A percentile compares a stretch with the other conserved stretches of the same genome.
These are phyloP conservation scores for Beris chalybata DNA, from an alignment of 2,888 invertebrate genomes.

Conservation along the genomic window DNA sequence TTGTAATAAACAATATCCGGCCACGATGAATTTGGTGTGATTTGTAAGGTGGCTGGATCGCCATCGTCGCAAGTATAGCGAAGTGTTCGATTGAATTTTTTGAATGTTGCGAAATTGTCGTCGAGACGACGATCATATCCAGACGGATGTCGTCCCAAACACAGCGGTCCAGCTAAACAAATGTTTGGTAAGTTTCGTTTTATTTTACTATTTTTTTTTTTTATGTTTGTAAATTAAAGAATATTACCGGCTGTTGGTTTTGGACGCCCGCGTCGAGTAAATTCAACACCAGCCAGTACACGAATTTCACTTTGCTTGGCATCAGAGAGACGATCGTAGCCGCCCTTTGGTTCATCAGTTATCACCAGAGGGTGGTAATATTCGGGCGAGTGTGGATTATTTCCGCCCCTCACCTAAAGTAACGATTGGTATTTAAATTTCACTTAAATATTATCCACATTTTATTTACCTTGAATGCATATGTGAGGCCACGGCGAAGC, in stretches of 20 bases:
- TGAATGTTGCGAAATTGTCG: conserved; percentile 76
- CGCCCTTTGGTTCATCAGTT: conserved; percentile 82
- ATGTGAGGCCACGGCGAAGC: conserved; percentile 80
- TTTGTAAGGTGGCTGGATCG: conserved; percentile 71
- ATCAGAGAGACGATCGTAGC: conserved; percentile 73
- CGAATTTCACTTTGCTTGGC: conserved; percentile 70
- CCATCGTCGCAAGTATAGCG: conserved; percentile 69
- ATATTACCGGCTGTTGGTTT: conserved; percentile 70
- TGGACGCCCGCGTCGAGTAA: conserved; percentile 79
- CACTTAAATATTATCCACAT: neutral
- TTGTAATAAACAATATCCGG: conserved; percentile 92
- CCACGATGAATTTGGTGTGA: conserved; percentile 87
- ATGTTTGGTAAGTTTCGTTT: neutral
- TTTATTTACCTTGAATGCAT: conserved; percentile 70
- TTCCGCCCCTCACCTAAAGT: conserved; percentile 71
- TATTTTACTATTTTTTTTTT: neutral
- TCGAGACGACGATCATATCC: conserved; percentile 75
- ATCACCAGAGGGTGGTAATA: conserved; percentile 89
- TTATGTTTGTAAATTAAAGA: neutral
- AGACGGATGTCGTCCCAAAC: conserved; percentile 68
- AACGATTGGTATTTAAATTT: neutral
- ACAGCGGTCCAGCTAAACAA: conserved; percentile 73
- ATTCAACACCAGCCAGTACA: conserved; percentile 78
- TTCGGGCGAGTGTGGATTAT: conserved; percentile 82
- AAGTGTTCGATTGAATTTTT: conserved; percentile 81